These are phyloP conservation scores for Phalanger gymnotis DNA, from an alignment of 2,797 vertebrate genomes.

Conservation along the genomic window DNA sequence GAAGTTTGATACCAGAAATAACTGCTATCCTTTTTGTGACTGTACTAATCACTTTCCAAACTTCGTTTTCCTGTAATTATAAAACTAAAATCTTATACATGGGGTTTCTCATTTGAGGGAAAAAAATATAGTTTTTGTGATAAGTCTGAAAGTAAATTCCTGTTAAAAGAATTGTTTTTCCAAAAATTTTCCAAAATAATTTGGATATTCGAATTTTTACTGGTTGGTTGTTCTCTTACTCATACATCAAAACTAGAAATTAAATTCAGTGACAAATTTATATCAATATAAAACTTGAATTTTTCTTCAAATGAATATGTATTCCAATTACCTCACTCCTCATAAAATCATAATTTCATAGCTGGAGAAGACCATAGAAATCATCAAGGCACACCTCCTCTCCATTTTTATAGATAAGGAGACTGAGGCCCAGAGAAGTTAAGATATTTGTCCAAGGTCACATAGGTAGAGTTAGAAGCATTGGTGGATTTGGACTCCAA, in stretches of 20 bases:
- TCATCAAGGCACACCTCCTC: too few relatives aligned
- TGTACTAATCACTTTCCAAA: conserved; percentile 32
- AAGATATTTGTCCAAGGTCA: too few relatives aligned
- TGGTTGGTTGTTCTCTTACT: not conserved
- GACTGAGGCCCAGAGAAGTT: too few relatives aligned
- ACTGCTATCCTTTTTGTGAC: not conserved
- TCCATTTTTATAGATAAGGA: too few relatives aligned
- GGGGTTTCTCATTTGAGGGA: not conserved
- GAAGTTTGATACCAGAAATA: conserved; percentile 4
- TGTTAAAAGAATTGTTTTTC: not conserved
- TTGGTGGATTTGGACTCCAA: too few relatives aligned
- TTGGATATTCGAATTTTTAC: not conserved
- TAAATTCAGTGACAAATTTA: not conserved
- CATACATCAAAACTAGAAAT: not conserved
- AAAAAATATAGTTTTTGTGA: not conserved
- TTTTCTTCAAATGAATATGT: too few relatives aligned
- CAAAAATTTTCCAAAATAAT: not conserved
- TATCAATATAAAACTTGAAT: not conserved
- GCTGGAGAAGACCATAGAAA: too few relatives aligned
- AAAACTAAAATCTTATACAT: not conserved
- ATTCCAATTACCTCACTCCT: too few relatives aligned
- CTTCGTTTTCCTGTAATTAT: not conserved
- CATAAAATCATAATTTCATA: too few relatives aligned
- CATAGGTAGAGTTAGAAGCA: too few relatives aligned
- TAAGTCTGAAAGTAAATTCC: not conserved